Conservation (phyloP, 2,888 invertebrate species). For the Tuta absoluta region DNA sequence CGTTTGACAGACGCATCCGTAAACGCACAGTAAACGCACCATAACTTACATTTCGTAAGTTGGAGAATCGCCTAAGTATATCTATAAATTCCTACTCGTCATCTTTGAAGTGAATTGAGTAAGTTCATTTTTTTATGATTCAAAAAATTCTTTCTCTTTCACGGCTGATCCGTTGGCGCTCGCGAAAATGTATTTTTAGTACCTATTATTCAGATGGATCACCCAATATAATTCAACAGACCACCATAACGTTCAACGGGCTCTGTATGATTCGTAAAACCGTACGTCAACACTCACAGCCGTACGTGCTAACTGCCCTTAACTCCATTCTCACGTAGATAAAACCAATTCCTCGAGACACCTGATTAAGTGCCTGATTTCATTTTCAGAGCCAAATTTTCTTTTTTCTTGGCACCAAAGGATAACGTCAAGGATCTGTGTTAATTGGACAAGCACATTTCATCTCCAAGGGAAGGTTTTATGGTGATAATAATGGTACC, state of each 20-base stretch:
- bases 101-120: too few relatives aligned
- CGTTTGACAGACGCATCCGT: too few relatives aligned
- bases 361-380: not conserved
- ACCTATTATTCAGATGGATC: slow-evolving; percentile 31
- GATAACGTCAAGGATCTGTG: slow-evolving; percentile 2
- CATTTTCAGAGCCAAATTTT: not conserved
- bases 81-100: too few relatives aligned
- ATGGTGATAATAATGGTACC: slow-evolving; percentile 34
- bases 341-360: slow-evolving; percentile 13
- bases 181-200: not conserved
- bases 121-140: too few relatives aligned
- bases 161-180: too few relatives aligned
- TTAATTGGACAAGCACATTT: slow-evolving; percentile 18
- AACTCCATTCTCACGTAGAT: slow-evolving; percentile 27
- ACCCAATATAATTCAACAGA: not conserved
- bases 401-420: not conserved
- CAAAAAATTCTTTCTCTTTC: too few relatives aligned
- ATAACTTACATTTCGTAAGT: too few relatives aligned
- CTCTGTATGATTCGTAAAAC: slow-evolving; percentile 20
- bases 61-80: too few relatives aligned
- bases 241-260: not conserved
- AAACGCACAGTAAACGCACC: too few relatives aligned
- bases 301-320: slow-evolving; percentile 32
- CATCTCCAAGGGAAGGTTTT: slow-evolving; percentile 25
- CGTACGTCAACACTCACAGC: slow-evolving; percentile 29